Conservation (phyloP, 1,140 invertebrate genomes). For the Eurosta solidaginis region DNA sequence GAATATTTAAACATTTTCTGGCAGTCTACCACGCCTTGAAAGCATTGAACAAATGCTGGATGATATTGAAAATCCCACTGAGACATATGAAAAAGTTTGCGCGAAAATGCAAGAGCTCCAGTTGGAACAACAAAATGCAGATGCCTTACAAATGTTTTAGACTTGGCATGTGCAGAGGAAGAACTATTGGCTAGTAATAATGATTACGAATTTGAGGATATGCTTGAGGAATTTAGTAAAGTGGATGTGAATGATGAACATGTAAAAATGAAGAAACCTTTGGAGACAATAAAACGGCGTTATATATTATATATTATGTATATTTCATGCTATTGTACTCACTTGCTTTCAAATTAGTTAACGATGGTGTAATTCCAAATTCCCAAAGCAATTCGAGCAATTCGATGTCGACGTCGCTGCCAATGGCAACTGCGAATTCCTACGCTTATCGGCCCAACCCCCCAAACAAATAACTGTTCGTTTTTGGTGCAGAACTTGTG, state of each 20-base stretch:
- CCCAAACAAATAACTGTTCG: no score
- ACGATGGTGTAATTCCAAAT: no score
- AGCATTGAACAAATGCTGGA: conserved; percentile 44
- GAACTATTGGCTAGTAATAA: conserved; percentile 50
- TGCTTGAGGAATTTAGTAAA: conserved; percentile 50
- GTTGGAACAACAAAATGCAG: not conserved
- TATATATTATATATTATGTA: no score
- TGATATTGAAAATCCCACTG: conserved; percentile 49
- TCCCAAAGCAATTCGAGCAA: no score
- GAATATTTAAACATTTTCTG: conserved; percentile 34
- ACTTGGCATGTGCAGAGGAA: conserved; percentile 51
- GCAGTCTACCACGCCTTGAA: not conserved
- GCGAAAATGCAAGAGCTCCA: conserved; percentile 39
- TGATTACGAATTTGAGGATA: conserved; percentile 55
- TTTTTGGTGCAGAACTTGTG: no score
- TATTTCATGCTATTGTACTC: no score
- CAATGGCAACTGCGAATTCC: no score
- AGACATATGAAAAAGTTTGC: conserved; percentile 37
- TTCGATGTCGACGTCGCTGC: no score
- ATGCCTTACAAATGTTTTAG: conserved; percentile 48
- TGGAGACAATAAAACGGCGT: conserved; percentile 53
- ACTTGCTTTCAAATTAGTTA: no score
- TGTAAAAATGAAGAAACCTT: conserved; percentile 53
- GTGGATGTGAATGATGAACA: conserved; percentile 46
- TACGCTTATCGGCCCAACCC: no score